A percentile compares a stretch with the other conserved stretches of the same genome.
Conservation (phyloP, 2,888 invertebrate genomes). For the Candidula unifasciata region DNA sequence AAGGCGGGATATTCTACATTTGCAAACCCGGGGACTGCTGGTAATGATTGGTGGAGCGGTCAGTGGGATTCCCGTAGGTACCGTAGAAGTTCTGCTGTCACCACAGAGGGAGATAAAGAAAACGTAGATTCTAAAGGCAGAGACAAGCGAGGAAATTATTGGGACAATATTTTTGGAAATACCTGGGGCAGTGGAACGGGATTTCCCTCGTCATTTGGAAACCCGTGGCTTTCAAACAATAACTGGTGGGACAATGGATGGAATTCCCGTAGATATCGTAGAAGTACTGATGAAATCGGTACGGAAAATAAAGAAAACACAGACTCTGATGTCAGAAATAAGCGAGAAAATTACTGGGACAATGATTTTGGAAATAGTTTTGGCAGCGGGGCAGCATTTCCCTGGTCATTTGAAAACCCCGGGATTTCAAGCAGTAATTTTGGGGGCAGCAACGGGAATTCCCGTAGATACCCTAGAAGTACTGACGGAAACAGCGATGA, state of each 20-base stretch:
- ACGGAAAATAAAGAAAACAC: neutral
- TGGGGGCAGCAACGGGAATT: neutral
- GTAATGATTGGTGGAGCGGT: neutral
- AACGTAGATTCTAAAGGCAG: neutral
- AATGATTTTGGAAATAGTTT: neutral
- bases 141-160: conserved; percentile 2
- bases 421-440: neutral
- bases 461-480: neutral
- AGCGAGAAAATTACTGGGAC: conserved; percentile 7
- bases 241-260: no score
- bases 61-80: neutral
- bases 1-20: neutral
- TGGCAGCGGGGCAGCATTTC: neutral
- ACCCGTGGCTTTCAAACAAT: no score
- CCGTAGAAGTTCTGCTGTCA: neutral
- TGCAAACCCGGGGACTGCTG: neutral
- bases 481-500: neutral
- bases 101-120: neutral
- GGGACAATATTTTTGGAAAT: neutral
- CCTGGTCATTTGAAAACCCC: neutral
- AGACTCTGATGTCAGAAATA: no score
- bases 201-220: no score
- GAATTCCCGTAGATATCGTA: no score
- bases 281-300: neutral
- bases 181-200: no score